These are phyloP conservation scores for Diploscapter pachys DNA, from an alignment of 1,140 invertebrate species.

Conservation along the genomic window DNA sequence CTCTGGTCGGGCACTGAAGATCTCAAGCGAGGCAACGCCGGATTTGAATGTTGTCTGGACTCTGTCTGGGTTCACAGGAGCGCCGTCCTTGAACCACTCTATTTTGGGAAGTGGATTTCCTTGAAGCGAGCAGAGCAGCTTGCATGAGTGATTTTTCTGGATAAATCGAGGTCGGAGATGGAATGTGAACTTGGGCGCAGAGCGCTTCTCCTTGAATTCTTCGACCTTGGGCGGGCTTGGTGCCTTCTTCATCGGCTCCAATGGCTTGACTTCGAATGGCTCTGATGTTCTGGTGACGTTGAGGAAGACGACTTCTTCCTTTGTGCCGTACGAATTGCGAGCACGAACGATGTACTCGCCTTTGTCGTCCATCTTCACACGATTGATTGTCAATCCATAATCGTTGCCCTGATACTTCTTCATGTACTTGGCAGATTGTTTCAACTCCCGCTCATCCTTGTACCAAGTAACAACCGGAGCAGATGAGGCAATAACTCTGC, in stretches of 20 bases:
- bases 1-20: conserved; percentile 83
- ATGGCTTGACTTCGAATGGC: conserved; percentile 24
- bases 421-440: conserved; percentile 98
- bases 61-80: conserved; percentile 82
- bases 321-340: conserved; percentile 92
- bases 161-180: conserved; percentile 92
- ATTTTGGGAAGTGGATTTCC: conserved; percentile 89
- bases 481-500: conserved; percentile 87
- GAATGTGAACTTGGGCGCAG: conserved; percentile 90
- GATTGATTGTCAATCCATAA: conserved; percentile 94
- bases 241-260: conserved; percentile 33
- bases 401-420: conserved; percentile 92
- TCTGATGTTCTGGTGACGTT: conserved; percentile 82
- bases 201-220: conserved; percentile 45
- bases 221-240: conserved; percentile 29
- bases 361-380: conserved; percentile 86
- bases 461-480: conserved; percentile 88
- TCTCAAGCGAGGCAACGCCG: conserved; percentile 93
- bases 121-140: conserved; percentile 90
- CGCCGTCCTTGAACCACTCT: conserved; percentile 85
- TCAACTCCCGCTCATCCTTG: conserved; percentile 84
- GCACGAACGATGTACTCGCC: conserved; percentile 95
- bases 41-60: conserved; percentile 82
- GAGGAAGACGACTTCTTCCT: conserved; percentile 92
- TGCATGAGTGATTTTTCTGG: conserved; percentile 73